phyloP scores from a whole-genome alignment of 2,113 vertebrate species.

The Brevimyrus niger region DNA sequence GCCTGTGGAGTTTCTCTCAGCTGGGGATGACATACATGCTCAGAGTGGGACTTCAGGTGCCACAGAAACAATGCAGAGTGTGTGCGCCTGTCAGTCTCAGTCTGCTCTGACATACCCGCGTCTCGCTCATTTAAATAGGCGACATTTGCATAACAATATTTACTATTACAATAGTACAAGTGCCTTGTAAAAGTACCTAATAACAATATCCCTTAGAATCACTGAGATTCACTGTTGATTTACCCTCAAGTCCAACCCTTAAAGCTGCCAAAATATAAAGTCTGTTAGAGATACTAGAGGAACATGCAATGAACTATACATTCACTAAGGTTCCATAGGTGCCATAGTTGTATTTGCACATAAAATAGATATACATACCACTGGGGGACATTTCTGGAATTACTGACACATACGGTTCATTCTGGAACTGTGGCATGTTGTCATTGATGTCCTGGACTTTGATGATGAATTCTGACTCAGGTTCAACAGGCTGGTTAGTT shows the following conservation, averaged over 20 bases:
- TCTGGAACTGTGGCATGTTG: conserved; percentile 77
- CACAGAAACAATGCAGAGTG: conserved; percentile 20
- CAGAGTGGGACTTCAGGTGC: conserved; percentile 20
- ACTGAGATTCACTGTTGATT: not conserved
- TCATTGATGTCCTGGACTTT: conserved; percentile 87
- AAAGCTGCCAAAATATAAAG: not conserved
- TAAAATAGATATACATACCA: conserved; percentile 58
- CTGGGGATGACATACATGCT: not conserved
- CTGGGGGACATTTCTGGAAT: conserved; percentile 86
- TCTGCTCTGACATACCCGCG: not conserved
- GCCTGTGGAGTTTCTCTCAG: conserved; percentile 45
- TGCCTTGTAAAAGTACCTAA: not conserved
- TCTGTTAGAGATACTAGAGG: not conserved
- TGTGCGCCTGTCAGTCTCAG: not conserved
- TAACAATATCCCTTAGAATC: not conserved
- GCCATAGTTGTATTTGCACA: not conserved
- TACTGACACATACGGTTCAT: conserved; percentile 76
- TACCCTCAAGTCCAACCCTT: not conserved
- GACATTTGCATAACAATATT: not conserved
- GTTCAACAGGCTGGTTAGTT: conserved; percentile 68
- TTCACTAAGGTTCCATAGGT: not conserved
- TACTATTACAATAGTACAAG: not conserved
- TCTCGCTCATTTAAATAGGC: not conserved
- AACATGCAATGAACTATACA: not conserved
- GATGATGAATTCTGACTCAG: conserved; percentile 84